Evolutionary conservation across 1,140 invertebrate species (phyloP).

Genomic region (Ylistrum balloti): DNA sequence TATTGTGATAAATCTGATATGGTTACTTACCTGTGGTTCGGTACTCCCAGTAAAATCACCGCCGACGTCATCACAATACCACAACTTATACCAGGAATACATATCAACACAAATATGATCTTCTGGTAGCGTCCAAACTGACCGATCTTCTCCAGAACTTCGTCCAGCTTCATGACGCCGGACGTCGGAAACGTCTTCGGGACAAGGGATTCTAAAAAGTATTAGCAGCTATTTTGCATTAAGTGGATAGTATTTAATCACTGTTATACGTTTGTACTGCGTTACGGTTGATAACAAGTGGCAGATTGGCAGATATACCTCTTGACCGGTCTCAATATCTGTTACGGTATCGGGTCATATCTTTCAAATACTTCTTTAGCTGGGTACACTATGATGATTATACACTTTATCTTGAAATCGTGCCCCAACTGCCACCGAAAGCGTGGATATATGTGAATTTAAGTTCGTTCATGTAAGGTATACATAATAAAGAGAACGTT

Average conservation of each 20-base stretch:
- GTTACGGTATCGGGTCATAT: background rate
- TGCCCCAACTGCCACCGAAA: background rate
- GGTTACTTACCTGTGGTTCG: constrained; percentile 67
- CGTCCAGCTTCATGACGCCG: constrained; percentile 91
- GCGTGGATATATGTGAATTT: background rate
- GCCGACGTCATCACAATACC: constrained; percentile 87
- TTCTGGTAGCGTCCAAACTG: constrained; percentile 95
- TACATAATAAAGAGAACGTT: background rate
- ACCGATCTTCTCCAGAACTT: constrained; percentile 91
- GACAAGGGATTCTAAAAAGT: background rate
- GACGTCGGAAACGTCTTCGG: background rate
- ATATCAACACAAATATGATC: constrained; percentile 91
- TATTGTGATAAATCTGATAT: too few relatives aligned
- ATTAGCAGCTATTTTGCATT: background rate
- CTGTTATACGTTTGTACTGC: background rate
- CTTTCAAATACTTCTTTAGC: constrained; percentile 20
- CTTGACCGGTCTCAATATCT: background rate
- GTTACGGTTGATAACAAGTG: background rate
- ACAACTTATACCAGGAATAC: constrained; percentile 88
- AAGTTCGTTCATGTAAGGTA: background rate
- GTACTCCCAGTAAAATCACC: constrained; percentile 80
- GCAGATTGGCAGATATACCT: too few relatives aligned
- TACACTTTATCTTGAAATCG: background rate
- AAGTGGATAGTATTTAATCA: background rate
- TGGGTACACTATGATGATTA: background rate